Base-by-base conservation (phyloP, 2,113 vertebrate species). In the Eurypyga helias region DNA sequence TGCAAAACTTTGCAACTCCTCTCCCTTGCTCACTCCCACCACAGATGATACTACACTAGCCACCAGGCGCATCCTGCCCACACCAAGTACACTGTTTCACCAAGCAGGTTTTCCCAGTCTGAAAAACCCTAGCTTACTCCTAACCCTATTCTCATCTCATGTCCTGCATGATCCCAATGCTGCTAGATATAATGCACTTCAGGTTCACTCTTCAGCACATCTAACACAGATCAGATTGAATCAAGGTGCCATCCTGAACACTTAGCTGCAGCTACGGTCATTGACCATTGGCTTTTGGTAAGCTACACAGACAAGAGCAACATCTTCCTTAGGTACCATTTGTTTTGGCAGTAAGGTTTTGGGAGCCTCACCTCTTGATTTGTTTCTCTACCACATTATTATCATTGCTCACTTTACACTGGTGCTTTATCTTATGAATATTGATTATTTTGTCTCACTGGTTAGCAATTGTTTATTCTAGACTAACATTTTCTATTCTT, bases 381-480 rank as follows among this genome's bases (percentile, higher is more conserved):
- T 94, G 93, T 92, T 96, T 96, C 66, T 67, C 70, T 75, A 60
- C 66, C 57, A 90, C 73, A 24, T 91, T 94, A 82, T 94, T 94
- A 83, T 89, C 62, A 75, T 90, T 13, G 48, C 43, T 96, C n/a
- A 87, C 43, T 80, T 95, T 61, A 57, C 73, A 43, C 51, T 3
- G 9, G 80, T 76, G 75, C 48, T 96, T 87, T 90, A 49, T 94
- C 94, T 96, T 88, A 82, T 71, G 90, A 84, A 96, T 96, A 97
- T 96, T 96, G 96, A 97, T 95, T 96, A 58, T 91, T 96, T 95
- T 87, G 83, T 78, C 91, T 93, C 88, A 51, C 89, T 90, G 87
- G 82, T 83, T 96, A 92, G 69, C 6, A 3, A 73, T 65, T 96
- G 83, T 95, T 97, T 97, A 95, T 95, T 97, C 95, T 83, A 67